Evolutionary conservation across 2,797 vertebrate species (phyloP).

Genomic region (Acestrorhynchus altus): DNA sequence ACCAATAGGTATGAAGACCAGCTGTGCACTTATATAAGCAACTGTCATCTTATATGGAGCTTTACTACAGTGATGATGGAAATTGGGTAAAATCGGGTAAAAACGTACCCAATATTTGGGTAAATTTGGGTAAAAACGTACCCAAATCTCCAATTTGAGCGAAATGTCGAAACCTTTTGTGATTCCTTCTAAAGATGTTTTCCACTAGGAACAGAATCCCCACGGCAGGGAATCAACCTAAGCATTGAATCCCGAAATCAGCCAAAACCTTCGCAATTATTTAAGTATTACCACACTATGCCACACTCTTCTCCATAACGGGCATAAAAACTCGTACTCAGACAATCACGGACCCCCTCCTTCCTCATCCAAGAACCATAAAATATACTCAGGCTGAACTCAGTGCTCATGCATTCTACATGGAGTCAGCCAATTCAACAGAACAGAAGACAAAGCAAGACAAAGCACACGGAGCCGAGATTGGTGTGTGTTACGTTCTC

Average conservation of each 20-base stretch:
- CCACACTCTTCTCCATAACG: not conserved
- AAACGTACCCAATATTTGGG: no score
- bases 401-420: slow-evolving; percentile 9
- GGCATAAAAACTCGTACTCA: not conserved
- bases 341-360: not conserved
- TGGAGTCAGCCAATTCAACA: slow-evolving; percentile 15
- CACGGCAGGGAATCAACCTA: not conserved
- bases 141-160: not conserved
- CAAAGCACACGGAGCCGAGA: slow-evolving; percentile 62
- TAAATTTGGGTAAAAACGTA: no score
- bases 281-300: not conserved
- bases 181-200: not conserved
- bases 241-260: not conserved
- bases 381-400: slow-evolving; percentile 3
- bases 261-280: not conserved
- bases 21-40: no score
- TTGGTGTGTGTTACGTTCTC: slow-evolving; percentile 76
- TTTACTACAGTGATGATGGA: no score
- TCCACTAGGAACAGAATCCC: not conserved
- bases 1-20: no score
- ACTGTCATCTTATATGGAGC: no score
- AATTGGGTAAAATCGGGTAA: no score
- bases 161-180: not conserved
- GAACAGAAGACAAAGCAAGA: slow-evolving; percentile 32
- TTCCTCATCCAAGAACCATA: not conserved